A percentile compares a stretch with the other conserved stretches of the same genome.
Evolutionary conservation across 2,113 vertebrate genomes (phyloP).

Genomic region (Podiceps cristatus): DNA sequence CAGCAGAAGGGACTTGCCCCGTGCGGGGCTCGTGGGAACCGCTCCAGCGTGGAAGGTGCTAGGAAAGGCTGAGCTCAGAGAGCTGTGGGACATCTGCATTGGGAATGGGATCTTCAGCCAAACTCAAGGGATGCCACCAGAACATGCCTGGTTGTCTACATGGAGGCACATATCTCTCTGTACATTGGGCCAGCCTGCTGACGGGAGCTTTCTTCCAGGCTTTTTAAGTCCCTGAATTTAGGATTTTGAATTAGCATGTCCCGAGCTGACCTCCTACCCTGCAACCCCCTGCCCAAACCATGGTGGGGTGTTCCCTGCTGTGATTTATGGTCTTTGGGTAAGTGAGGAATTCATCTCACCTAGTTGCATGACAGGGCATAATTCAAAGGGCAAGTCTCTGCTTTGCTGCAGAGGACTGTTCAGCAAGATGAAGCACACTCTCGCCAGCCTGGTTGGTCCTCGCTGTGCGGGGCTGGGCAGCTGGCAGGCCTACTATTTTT

Average conservation of each 20-base stretch:
- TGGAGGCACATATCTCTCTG: neutral
- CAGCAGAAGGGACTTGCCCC: neutral
- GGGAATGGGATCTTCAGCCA: neutral
- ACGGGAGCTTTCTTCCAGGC: neutral
- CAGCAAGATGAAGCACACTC: neutral
- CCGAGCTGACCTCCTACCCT: neutral
- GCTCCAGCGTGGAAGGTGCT: neutral
- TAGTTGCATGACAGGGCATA: neutral
- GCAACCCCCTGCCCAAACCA: fast-evolving
- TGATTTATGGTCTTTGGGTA: neutral
- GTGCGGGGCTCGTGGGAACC: neutral
- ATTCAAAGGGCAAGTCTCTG: neutral
- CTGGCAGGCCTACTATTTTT: neutral
- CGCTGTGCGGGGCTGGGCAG: neutral
- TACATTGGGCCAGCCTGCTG: neutral
- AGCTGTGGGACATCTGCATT: neutral
- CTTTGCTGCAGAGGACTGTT: neutral
- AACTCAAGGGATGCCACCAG: neutral
- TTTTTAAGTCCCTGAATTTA: neutral
- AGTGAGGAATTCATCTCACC: neutral
- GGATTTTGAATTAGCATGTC: neutral
- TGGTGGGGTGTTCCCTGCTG: fast-evolving
- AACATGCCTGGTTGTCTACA: neutral
- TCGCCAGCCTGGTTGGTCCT: neutral
- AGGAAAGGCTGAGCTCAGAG: fast-evolving